phyloP scores from a whole-genome alignment of 2,888 invertebrate genomes.

The Orthonychiurus folsomi region DNA sequence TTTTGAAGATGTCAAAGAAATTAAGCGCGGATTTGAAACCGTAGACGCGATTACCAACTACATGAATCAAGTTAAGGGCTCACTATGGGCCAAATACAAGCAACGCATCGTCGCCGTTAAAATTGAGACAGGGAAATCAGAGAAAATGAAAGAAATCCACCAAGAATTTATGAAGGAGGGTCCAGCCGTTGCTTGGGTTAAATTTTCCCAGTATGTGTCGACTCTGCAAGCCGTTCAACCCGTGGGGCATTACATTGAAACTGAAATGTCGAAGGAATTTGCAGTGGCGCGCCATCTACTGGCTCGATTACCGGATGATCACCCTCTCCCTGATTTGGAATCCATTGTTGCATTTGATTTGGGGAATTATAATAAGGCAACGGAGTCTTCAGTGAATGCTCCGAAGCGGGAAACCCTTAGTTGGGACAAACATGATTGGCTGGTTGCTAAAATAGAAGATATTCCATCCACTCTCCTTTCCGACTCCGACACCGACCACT shows the following conservation, averaged over 20 bases:
- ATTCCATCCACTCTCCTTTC: neutral
- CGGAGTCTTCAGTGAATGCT: neutral
- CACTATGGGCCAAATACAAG: neutral
- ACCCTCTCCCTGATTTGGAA: constrained; percentile 2
- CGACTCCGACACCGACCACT: neutral
- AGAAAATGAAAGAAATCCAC: neutral
- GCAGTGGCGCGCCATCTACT: neutral
- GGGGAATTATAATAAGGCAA: neutral
- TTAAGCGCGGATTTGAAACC: neutral
- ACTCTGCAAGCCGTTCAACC: neutral
- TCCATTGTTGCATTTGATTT: constrained; percentile 1
- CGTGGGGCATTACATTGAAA: neutral
- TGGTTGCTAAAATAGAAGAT: neutral
- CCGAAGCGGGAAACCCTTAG: neutral
- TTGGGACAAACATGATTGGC: neutral
- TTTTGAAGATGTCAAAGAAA: neutral
- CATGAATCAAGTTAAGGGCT: neutral
- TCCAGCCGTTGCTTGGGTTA: neutral
- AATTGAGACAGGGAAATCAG: neutral
- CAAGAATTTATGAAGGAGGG: neutral
- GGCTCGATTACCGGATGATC: neutral
- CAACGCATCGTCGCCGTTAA: neutral
- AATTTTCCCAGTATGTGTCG: neutral
- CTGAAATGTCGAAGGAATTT: neutral
- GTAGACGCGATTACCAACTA: neutral